Evolutionary conservation across 2,797 vertebrate species (phyloP).

Genomic region (Amniataba percoides): DNA sequence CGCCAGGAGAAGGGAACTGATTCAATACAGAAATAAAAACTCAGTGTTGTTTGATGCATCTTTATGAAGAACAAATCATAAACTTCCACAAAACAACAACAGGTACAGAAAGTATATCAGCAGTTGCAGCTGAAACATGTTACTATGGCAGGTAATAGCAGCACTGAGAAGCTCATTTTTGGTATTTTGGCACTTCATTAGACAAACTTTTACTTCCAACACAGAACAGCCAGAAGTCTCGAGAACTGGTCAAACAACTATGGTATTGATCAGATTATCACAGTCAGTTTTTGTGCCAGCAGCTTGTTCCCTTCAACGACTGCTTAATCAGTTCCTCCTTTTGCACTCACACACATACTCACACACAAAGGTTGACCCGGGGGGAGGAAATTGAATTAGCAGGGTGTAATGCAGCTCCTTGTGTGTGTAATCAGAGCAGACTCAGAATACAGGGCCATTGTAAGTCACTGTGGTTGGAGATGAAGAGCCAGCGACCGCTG

Average conservation of each 20-base stretch:
- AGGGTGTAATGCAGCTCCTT: constrained; percentile 79
- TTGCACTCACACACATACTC: constrained; percentile 36
- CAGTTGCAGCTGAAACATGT: background rate
- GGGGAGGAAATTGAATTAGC: constrained; percentile 84
- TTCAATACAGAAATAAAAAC: background rate
- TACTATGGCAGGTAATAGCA: background rate
- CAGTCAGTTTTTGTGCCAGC: constrained; percentile 25
- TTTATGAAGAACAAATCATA: background rate
- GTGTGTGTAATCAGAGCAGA: constrained; percentile 82
- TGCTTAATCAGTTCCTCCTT: constrained; percentile 60
- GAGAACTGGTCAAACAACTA: background rate
- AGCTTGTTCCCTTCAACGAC: constrained; percentile 53
- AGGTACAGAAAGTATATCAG: background rate
- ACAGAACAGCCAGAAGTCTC: background rate
- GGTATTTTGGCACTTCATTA: background rate
- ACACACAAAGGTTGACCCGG: constrained; percentile 66
- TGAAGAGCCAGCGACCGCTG: constrained; percentile 65
- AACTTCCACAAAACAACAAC: constrained; percentile 4
- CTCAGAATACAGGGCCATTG: constrained; percentile 77
- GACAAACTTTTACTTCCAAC: background rate
- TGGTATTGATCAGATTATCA: constrained; percentile 30
- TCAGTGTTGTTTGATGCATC: background rate
- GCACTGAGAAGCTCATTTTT: constrained; percentile 2
- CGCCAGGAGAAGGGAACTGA: background rate
- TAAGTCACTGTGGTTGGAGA: constrained; percentile 59